These are phyloP conservation scores for Diloba caeruleocephala DNA, from an alignment of 2,888 invertebrate genomes.

Conservation along the genomic window DNA sequence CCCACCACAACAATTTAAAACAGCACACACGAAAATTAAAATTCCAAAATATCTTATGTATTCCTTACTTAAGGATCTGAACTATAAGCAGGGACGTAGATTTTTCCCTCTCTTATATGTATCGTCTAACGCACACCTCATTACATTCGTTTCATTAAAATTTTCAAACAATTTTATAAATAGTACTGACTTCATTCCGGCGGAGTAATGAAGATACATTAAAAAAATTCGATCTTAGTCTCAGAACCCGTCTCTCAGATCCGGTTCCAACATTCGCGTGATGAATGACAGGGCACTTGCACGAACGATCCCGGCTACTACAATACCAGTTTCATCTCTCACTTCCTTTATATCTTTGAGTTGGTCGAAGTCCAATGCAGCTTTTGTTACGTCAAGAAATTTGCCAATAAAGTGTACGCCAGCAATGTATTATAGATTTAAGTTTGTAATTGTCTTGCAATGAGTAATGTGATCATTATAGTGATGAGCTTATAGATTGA, in stretches of 20 bases:
- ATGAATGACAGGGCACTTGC: slow-evolving; percentile 83
- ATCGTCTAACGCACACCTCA: slow-evolving; percentile 6
- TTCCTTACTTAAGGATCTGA: too few species aligned
- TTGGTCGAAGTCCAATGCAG: slow-evolving; percentile 55
- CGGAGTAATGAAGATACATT: slow-evolving; percentile 72
- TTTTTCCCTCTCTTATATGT: background rate
- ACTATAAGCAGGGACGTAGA: background rate
- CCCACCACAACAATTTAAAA: too few species aligned
- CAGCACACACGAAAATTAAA: too few species aligned
- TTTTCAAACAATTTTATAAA: slow-evolving; percentile 50
- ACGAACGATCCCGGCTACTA: slow-evolving; percentile 68
- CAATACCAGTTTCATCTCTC: slow-evolving; percentile 41
- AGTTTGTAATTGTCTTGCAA: slow-evolving; percentile 11
- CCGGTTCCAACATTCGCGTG: slow-evolving; percentile 85
- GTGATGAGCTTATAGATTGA: slow-evolving; percentile 78
- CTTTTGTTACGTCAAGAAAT: slow-evolving; percentile 15
- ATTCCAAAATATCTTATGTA: too few species aligned
- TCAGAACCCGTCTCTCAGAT: slow-evolving; percentile 73
- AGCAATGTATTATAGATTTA: slow-evolving; percentile 50
- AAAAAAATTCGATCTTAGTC: slow-evolving; percentile 70
- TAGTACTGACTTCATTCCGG: slow-evolving; percentile 62
- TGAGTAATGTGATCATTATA: slow-evolving; percentile 63
- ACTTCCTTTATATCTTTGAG: slow-evolving; percentile 42
- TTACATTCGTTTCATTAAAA: slow-evolving; percentile 25
- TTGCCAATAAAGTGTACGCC: background rate